phyloP scores from a whole-genome alignment of 23 tunicate genomes.

The Diplosoma virens region DNA sequence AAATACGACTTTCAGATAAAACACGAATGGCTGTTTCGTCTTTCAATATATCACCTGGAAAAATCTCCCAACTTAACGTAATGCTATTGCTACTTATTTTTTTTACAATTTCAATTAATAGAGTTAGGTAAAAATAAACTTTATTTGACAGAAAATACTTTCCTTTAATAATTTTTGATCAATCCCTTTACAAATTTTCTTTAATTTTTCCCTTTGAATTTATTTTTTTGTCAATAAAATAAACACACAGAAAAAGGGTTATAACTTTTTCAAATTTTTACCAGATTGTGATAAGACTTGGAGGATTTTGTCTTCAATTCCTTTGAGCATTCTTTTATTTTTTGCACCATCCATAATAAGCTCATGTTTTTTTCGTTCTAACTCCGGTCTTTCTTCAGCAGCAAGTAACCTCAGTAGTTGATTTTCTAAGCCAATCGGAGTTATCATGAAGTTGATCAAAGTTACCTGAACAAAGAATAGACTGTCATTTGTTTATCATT shows the following conservation, averaged over 20 bases:
- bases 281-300: conserved; percentile 73
- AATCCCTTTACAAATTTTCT: too few relatives aligned
- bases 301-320: conserved; percentile 79
- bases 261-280: too few relatives aligned
- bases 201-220: too few relatives aligned
- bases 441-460: conserved; percentile 85
- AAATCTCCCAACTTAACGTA: too few relatives aligned
- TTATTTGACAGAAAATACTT: too few relatives aligned
- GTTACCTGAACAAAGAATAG: conserved; percentile 82
- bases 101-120: too few relatives aligned
- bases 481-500: too few relatives aligned
- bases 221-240: too few relatives aligned
- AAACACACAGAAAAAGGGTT: too few relatives aligned
- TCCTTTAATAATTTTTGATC: not conserved
- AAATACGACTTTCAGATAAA: conserved; percentile 58
- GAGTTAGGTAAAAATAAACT: too few relatives aligned
- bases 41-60: conserved; percentile 75
- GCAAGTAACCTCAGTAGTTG: conserved; percentile 80
- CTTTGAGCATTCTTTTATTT: conserved; percentile 75
- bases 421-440: conserved; percentile 78
- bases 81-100: too few relatives aligned
- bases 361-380: conserved; percentile 70
- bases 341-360: conserved; percentile 83
- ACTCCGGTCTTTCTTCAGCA: conserved; percentile 87
- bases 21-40: conserved; percentile 81